phyloP scores from a whole-genome alignment of 1,140 invertebrate genomes.

The Aphaenogaster ashmeadi region DNA sequence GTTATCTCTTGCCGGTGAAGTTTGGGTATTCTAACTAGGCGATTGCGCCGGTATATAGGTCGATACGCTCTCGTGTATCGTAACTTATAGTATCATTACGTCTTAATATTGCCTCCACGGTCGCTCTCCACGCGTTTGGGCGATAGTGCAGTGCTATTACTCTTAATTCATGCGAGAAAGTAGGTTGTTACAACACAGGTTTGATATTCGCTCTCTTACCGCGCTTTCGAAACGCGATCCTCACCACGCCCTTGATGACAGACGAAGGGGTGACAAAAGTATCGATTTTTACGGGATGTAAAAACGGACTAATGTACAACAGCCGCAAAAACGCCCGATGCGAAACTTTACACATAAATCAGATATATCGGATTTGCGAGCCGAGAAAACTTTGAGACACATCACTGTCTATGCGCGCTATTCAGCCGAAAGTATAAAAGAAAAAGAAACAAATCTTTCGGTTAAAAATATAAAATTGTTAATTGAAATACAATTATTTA shows the following conservation, averaged over 20 bases:
- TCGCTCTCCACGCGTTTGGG: neutral
- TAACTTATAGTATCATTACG: slow-evolving; percentile 50
- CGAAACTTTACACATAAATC: slow-evolving; percentile 29
- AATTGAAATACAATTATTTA: neutral
- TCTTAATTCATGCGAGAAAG: slow-evolving; percentile 53
- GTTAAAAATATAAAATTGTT: neutral
- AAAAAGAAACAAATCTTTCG: neutral
- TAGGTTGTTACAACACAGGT: slow-evolving; percentile 42
- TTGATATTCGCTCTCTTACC: slow-evolving; percentile 13
- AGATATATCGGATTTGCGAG: neutral
- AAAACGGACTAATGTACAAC: slow-evolving; percentile 32
- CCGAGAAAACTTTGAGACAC: neutral
- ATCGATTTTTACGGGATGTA: slow-evolving; percentile 43
- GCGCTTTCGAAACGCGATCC: slow-evolving; percentile 32
- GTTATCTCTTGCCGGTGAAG: slow-evolving; percentile 15
- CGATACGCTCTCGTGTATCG: slow-evolving; percentile 1
- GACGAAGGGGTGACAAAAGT: slow-evolving; percentile 6
- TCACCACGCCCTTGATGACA: slow-evolving; percentile 33
- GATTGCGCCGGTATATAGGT: slow-evolving; percentile 32
- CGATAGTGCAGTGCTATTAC: slow-evolving; percentile 38
- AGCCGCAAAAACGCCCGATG: slow-evolving; percentile 9
- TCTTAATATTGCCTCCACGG: slow-evolving; percentile 20
- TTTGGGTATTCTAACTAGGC: slow-evolving; percentile 38
- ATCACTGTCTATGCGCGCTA: neutral
- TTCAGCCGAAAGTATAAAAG: neutral